A percentile compares a stretch with the other conserved stretches of the same genome.
Evolutionary conservation across 35 echinoderm and acorn worm genomes (phyloP).

Genomic region (Apostichopus californicus): DNA sequence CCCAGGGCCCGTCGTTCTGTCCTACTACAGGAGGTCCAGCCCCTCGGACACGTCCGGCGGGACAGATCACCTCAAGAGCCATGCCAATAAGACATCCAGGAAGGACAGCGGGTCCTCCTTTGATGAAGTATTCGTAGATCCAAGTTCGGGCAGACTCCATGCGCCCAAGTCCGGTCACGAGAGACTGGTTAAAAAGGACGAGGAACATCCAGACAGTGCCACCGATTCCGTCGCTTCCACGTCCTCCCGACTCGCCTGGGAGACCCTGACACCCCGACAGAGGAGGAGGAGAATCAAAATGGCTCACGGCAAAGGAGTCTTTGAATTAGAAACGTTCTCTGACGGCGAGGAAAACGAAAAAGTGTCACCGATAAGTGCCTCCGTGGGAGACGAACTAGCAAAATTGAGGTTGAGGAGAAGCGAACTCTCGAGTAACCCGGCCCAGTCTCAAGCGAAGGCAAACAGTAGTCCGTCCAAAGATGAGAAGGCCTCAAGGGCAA

Average conservation of each 20-base stretch:
- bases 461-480: slow-evolving; percentile 19
- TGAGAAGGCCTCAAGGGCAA: background rate
- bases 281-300: slow-evolving; percentile 77
- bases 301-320: slow-evolving; percentile 46
- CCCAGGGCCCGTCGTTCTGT: slow-evolving; percentile 64
- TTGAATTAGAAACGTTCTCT: slow-evolving; percentile 42
- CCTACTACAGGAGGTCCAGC: slow-evolving; percentile 46
- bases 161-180: slow-evolving; percentile 16
- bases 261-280: slow-evolving; percentile 82
- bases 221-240: slow-evolving; percentile 47
- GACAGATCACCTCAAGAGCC: slow-evolving; percentile 29
- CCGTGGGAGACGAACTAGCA: background rate
- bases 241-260: slow-evolving; percentile 84
- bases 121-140: slow-evolving; percentile 46
- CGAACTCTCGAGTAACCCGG: background rate
- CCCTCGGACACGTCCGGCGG: slow-evolving; percentile 48
- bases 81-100: background rate
- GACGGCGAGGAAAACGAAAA: slow-evolving; percentile 28
- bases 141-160: slow-evolving; percentile 21
- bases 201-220: slow-evolving; percentile 65
- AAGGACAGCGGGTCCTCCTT: slow-evolving; percentile 50
- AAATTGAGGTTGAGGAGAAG: slow-evolving; percentile 9
- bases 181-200: slow-evolving; percentile 24
- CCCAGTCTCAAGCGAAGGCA: slow-evolving; percentile 4
- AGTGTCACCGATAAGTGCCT: background rate